phyloP scores from a whole-genome alignment of 2,113 vertebrate species.

The Phodopus roborovskii region DNA sequence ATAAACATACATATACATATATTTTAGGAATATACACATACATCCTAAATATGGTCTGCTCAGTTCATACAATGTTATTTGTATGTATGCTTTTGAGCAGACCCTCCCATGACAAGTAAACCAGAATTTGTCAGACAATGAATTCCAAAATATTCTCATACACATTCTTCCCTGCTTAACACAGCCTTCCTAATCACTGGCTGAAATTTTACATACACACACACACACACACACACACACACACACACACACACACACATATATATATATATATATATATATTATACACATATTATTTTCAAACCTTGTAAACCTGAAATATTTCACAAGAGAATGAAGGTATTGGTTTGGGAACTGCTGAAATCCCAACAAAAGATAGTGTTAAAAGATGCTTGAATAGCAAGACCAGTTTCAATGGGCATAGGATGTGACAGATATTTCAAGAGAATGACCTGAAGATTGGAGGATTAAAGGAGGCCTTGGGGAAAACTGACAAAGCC shows the following conservation, averaged over 20 bases:
- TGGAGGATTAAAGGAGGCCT: conserved; percentile 14
- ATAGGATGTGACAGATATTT: not conserved
- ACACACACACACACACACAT: too few species aligned
- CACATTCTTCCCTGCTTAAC: not conserved
- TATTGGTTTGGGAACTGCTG: not conserved
- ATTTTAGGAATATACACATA: not conserved
- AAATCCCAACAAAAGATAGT: not conserved
- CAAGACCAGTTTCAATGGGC: not conserved
- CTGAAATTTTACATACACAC: not conserved
- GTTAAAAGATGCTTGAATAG: not conserved
- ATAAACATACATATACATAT: not conserved
- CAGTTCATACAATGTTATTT: not conserved
- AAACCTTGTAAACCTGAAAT: not conserved
- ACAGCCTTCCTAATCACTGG: not conserved
- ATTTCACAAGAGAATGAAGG: conserved; percentile 36
- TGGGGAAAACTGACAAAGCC: not conserved
- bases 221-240: not conserved
- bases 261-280: not conserved
- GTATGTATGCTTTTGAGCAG: not conserved
- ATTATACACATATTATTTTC: not conserved
- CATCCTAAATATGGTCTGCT: not conserved
- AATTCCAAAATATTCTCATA: not conserved
- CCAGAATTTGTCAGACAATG: not conserved
- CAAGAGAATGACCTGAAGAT: conserved; percentile 32
- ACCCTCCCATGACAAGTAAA: not conserved